phyloP scores from a whole-genome alignment of 2,113 vertebrate species.

The Gnathonemus echidnorhynchus region DNA sequence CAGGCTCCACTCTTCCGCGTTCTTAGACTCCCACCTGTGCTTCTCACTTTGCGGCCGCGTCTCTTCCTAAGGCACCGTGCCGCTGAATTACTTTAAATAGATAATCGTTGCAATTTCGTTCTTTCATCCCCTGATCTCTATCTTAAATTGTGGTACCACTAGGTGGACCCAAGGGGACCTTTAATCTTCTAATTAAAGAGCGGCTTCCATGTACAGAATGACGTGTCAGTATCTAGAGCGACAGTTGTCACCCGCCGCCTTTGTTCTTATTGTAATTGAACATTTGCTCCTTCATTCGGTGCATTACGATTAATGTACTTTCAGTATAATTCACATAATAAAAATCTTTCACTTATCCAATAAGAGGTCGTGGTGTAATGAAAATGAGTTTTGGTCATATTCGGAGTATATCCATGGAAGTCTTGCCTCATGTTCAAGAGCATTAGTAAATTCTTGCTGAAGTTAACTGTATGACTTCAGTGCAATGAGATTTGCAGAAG shows the following conservation, averaged over 20 bases:
- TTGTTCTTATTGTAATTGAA: neutral
- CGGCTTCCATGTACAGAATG: neutral
- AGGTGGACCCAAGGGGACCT: neutral
- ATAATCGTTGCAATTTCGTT: neutral
- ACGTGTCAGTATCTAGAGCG: neutral
- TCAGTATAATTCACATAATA: neutral
- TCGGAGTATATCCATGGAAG: neutral
- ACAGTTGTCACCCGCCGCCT: neutral
- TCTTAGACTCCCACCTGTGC: neutral
- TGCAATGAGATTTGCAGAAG: neutral
- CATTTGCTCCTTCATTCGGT: neutral
- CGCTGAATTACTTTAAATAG: neutral
- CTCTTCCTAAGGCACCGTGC: too few relatives aligned
- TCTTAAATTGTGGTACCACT: constrained; percentile 7
- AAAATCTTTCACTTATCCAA: neutral
- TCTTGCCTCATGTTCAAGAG: neutral
- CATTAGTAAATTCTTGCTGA: neutral
- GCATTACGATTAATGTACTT: neutral
- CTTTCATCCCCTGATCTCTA: neutral
- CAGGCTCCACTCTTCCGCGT: neutral
- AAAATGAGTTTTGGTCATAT: neutral
- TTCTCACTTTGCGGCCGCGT: neutral
- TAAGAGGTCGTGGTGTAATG: neutral
- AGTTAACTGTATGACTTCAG: neutral
- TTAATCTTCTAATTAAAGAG: neutral